Evolutionary conservation across 2,797 vertebrate species (phyloP), one percentile per base, ranked within the genome.

Genomic region (Delichon dasypus): DNA sequence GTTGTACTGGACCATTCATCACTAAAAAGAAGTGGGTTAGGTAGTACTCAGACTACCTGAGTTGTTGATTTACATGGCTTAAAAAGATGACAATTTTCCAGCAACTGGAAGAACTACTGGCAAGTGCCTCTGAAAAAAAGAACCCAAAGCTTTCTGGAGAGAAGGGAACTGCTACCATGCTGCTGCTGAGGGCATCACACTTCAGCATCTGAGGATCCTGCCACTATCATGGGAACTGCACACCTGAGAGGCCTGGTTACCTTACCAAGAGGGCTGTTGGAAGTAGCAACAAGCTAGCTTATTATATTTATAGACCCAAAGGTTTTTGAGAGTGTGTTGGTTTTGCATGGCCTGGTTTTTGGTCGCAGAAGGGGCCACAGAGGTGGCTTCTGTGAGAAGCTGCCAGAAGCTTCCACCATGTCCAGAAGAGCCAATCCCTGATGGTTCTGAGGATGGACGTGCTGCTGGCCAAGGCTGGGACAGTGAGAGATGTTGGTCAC

Each of bases 341-440:
- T 36, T 77, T 65, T 25, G 38, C 50, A 36, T 2, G 2, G 21
- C 10, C 40, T 45, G 16, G 10, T 8, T 55, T 78, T 47, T 13
- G 26, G 17, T 38, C 10, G 21, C 0, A 2, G 13, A 6, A 7
- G 38, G 13, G 10, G 2, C 7, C 36, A 44, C 26, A 65, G 16
- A 77, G 5, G 12, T n/a, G 29, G 9, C 32, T 44, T 29, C 38
- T 44, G 25, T 51, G 15, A 62, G 48, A 42, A 61, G 36, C 23
- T 61, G 30, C 36, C 9, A 12, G 36, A 42, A 53, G 32, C 60
- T 77, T 53, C 26, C 16, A 44, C 20, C 16, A 2, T 16, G 12
- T 64, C 32, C 11, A 9, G 5, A 25, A 64, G 32, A 44, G 4
- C 11, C 11, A 42, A 4, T 34, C 47, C 30, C 25, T 44, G 38